These are phyloP conservation scores for Hippocampus comes DNA, from an alignment of 2,113 vertebrate genomes.

Conservation along the genomic window DNA sequence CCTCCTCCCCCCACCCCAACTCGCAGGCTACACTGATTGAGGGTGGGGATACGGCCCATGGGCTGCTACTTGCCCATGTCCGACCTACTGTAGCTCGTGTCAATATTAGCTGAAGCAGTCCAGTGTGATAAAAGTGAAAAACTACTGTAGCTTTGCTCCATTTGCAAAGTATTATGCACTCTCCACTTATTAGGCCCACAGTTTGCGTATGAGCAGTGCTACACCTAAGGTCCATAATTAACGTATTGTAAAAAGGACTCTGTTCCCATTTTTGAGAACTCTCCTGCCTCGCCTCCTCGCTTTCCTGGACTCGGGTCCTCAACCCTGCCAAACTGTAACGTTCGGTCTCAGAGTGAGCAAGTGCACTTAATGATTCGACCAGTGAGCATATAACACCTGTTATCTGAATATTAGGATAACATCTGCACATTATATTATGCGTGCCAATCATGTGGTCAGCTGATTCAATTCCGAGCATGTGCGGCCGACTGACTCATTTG, in stretches of 20 bases:
- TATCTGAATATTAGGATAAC: not conserved
- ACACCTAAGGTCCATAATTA: too few relatives aligned
- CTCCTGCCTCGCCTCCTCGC: too few relatives aligned
- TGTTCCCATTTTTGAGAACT: too few relatives aligned
- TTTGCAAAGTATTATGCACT: too few relatives aligned
- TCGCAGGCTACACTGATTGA: not conserved
- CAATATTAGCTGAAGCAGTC: not conserved
- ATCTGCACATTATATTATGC: not conserved
- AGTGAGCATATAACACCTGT: not conserved
- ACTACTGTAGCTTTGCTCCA: too few relatives aligned
- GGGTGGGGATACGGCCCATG: not conserved
- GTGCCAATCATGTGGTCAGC: slow-evolving; percentile 9
- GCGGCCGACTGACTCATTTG: slow-evolving; percentile 10
- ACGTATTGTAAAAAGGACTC: too few relatives aligned
- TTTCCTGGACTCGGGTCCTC: too few relatives aligned
- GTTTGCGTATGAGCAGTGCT: too few relatives aligned
- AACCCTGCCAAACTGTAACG: too few relatives aligned
- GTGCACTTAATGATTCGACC: not conserved
- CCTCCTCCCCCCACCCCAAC: too few relatives aligned
- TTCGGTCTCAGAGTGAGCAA: not conserved
- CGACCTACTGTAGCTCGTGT: not conserved
- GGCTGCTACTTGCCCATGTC: not conserved
- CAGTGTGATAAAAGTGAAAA: too few relatives aligned
- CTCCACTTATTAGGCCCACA: too few relatives aligned
- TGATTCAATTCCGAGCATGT: not conserved